Percentiles rank a stretch among this genome's conserved stretches.
phyloP scores from a whole-genome alignment of 2,888 invertebrate genomes.

The Caenorhabditis wallacei region DNA sequence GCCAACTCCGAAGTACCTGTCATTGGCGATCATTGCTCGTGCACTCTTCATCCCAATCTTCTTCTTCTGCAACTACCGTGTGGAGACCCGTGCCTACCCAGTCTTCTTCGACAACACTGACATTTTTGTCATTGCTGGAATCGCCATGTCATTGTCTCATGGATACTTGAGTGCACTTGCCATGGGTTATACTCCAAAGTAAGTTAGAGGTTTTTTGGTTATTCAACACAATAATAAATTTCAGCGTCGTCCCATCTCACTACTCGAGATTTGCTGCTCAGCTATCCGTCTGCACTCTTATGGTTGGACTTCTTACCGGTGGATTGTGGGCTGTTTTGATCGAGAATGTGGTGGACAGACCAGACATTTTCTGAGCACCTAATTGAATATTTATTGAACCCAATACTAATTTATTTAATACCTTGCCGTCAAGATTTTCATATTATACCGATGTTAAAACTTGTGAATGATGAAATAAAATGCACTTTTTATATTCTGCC shows the following conservation, averaged over 20 bases:
- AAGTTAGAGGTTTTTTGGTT: not conserved
- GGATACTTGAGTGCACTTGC: constrained; percentile 94
- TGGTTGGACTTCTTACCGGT: constrained; percentile 69
- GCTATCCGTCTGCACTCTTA: constrained; percentile 73
- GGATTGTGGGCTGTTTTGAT: constrained; percentile 52
- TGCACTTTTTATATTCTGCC: too few relatives aligned
- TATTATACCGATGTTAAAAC: too few relatives aligned
- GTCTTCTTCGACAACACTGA: constrained; percentile 87
- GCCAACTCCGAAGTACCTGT: constrained; percentile 91
- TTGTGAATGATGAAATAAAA: too few relatives aligned
- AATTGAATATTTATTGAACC: not conserved
- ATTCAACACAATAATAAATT: not conserved
- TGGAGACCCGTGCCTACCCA: constrained; percentile 87
- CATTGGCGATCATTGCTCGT: constrained; percentile 88
- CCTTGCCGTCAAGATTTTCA: too few relatives aligned
- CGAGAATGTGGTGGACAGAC: constrained; percentile 48
- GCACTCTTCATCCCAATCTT: constrained; percentile 92
- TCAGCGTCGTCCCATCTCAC: constrained; percentile 64
- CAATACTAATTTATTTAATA: not conserved
- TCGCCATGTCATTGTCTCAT: constrained; percentile 91
- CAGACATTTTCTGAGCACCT: not conserved
- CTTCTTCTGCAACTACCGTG: constrained; percentile 92
- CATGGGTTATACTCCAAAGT: constrained; percentile 93
- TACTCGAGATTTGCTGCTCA: constrained; percentile 71
- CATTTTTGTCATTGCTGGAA: constrained; percentile 83